Evolutionary conservation across 2,113 vertebrate genomes (phyloP).

Genomic region (Tragulus kanchil): DNA sequence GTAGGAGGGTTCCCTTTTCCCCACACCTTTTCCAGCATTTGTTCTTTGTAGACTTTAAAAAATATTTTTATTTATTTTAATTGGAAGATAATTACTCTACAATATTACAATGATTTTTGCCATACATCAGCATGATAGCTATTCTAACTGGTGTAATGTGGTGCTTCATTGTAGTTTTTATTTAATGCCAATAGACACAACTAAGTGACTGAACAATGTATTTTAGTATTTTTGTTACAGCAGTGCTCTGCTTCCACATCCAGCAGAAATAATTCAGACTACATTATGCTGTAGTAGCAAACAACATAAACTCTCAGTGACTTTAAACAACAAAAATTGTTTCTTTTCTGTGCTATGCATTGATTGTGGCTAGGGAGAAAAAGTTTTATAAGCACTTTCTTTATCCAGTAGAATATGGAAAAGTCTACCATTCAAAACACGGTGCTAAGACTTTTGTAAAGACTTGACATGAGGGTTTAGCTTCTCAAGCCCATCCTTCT

Average conservation of each 20-base stretch:
- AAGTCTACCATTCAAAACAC: not conserved
- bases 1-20: not conserved
- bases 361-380: not conserved
- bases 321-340: not conserved
- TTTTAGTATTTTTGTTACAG: not conserved
- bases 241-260: not conserved
- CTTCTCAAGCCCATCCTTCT: not conserved
- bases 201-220: too few species aligned
- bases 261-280: not conserved
- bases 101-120: too few species aligned
- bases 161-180: not conserved
- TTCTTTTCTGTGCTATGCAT: not conserved
- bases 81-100: too few species aligned
- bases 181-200: not conserved
- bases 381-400: not conserved
- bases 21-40: not conserved
- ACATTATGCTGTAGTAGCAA: not conserved
- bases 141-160: too few species aligned
- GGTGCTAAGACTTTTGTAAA: not conserved
- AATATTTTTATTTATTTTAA: too few species aligned
- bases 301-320: not conserved
- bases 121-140: too few species aligned
- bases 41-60: not conserved
- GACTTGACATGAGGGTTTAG: accelerated
- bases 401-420: not conserved